Evolutionary conservation across 2,888 invertebrate species (phyloP).

Genomic region (Drosophila mimica): DNA sequence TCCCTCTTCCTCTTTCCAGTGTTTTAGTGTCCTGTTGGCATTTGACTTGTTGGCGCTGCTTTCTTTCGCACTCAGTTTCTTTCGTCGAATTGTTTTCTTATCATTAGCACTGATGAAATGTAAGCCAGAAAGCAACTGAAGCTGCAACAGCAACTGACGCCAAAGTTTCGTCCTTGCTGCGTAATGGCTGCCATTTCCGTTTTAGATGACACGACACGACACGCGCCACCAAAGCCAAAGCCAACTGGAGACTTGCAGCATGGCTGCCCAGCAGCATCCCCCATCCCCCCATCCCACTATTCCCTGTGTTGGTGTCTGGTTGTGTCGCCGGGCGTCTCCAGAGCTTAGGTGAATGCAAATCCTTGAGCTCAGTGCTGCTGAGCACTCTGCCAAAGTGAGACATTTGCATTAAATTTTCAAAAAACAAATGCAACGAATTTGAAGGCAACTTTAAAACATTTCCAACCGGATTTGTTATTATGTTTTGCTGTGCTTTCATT

Average conservation of each 20-base stretch:
- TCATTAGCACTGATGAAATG: conserved; percentile 78
- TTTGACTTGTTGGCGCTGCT: conserved; percentile 36
- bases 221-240: conserved; percentile 49
- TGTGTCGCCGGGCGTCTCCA: conserved; percentile 40
- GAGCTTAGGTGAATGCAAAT: conserved; percentile 66
- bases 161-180: conserved; percentile 65
- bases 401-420: conserved; percentile 56
- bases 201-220: conserved; percentile 58
- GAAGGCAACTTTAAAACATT: conserved; percentile 13
- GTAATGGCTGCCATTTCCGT: conserved; percentile 76
- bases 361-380: conserved; percentile 47
- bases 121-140: conserved; percentile 52
- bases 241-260: conserved; percentile 20
- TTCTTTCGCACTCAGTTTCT: conserved; percentile 7
- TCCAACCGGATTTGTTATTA: conserved; percentile 1
- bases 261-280: conserved; percentile 13
- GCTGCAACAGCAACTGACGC: conserved; percentile 39
- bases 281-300: neutral
- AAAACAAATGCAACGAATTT: conserved; percentile 17
- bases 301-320: conserved; percentile 4
- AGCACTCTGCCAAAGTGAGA: conserved; percentile 49
- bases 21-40: conserved; percentile 34
- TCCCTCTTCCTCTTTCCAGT: neutral
- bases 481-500: neutral
- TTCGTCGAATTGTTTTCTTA: conserved; percentile 74